These are phyloP conservation scores for Merluccius polli DNA, from an alignment of 2,797 vertebrate genomes.

Conservation along the genomic window DNA sequence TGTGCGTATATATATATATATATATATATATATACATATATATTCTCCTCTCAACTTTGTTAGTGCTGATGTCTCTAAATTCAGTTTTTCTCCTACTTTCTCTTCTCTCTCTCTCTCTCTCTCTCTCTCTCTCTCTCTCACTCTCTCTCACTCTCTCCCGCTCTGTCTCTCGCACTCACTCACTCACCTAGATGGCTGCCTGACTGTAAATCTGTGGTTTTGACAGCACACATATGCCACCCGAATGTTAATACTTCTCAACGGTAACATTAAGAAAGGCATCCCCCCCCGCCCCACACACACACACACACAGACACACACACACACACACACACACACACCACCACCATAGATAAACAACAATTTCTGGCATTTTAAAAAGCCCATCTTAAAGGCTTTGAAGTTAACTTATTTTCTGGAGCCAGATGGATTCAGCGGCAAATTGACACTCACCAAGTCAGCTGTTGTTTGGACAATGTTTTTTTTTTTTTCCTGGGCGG, in stretches of 20 bases:
- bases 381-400: not conserved
- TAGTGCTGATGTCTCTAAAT: slow-evolving; percentile 14
- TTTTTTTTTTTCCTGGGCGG: slow-evolving; percentile 31
- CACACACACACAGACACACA: no score
- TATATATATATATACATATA: not conserved
- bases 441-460: slow-evolving; percentile 50
- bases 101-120: not conserved
- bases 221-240: slow-evolving; percentile 17
- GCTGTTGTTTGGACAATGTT: slow-evolving; percentile 53
- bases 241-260: slow-evolving; percentile 52
- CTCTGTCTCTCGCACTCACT: slow-evolving; percentile 32
- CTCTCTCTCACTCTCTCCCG: slow-evolving; percentile 27
- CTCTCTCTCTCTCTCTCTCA: slow-evolving; percentile 29
- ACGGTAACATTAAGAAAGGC: slow-evolving; percentile 44
- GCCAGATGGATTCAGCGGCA: slow-evolving; percentile 14
- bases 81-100: slow-evolving; percentile 33
- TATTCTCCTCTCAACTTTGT: slow-evolving; percentile 4
- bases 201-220: slow-evolving; percentile 26
- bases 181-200: slow-evolving; percentile 35
- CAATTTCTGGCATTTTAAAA: not conserved
- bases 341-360: not conserved
- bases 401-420: slow-evolving; percentile 6
- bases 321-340: no score
- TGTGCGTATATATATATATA: not conserved
- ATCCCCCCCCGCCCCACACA: not conserved